Conservation (phyloP, 2,888 invertebrate genomes). For the Exocentrus adspersus region DNA sequence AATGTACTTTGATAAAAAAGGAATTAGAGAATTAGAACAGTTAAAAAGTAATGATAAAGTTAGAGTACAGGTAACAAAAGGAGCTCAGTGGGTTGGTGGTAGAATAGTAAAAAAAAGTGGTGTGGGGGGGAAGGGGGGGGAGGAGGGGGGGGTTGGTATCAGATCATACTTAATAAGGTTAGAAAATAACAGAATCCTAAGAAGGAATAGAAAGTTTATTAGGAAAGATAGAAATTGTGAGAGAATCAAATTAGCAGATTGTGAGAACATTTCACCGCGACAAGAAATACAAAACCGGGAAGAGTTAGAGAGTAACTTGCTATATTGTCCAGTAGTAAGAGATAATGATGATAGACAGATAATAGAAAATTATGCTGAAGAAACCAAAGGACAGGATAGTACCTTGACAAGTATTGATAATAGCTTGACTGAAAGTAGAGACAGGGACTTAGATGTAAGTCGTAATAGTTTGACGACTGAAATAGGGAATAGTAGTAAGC, state of each 20-base stretch:
- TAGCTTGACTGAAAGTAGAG: background rate
- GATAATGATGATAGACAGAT: no score
- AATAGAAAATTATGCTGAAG: no score
- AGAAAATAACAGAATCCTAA: constrained; percentile 14
- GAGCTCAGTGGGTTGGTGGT: constrained; percentile 16
- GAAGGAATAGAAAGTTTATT: constrained; percentile 24
- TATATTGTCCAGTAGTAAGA: no score
- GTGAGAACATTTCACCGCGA: background rate
- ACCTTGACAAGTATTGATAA: background rate
- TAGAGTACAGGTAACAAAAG: background rate
- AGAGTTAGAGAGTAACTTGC: no score
- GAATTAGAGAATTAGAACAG: background rate
- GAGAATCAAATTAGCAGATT: background rate
- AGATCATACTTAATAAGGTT: constrained; percentile 15
- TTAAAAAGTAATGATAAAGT: background rate
- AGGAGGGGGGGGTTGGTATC: no score
- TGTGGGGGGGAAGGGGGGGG: no score
- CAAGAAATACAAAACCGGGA: no score
- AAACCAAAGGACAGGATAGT: no score
- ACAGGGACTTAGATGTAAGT: no score
- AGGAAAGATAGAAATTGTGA: background rate
- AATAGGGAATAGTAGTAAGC: background rate
- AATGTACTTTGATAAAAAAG: background rate
- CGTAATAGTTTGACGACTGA: no score
- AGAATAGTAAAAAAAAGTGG: constrained; percentile 11